Base-by-base conservation (phyloP, 92 coral and sea anemone genomes). In the Phenganax stokvisi region DNA sequence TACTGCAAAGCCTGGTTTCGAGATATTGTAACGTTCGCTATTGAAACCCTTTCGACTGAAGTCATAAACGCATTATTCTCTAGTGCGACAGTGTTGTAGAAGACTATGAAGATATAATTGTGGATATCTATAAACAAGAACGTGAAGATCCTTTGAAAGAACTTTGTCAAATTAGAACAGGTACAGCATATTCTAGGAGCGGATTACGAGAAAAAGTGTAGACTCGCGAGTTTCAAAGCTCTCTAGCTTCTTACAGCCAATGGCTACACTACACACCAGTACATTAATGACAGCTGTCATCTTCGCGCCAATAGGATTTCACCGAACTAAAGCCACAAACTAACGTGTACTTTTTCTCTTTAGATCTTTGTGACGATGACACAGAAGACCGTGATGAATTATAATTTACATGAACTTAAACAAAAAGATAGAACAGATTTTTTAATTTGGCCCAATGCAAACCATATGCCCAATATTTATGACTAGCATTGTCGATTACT, bases 21-120 rank as follows among this genome's bases (percentile, higher is more conserved):
- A 57, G 44, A 7, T 28, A 44, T 30, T 17, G 47, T 55, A 17
- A 10, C 37, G 51, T 61, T 53, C 25, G 3, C 27, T 58, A 10
- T 61, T 51, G 2, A 54, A 13, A 29, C n/a, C 8, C 30, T 31
- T 68, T 0, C 55, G 47, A 65, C 56, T 37, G 47, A 37, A 57
- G 16, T 56, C 62, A 0, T 9, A 8, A 8, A 54, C 31, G n/a
- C 65, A 10, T 31, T 76, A 11, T 71, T 2, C 61, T 57, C 3
- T 76, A 94, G 98, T 94, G 98, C 84, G 98, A 94, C 77, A 92
- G 91, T 62, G 86, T 94, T 28, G 83, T 94, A 30, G 98, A 93
- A 71, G 98, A 94, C 68, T 91, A 94, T 67, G 98, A 94, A 67
- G 98, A 94, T 59, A 96, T 89, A 54, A 88, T 94, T 47, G 84